phyloP scores from a whole-genome alignment of 2,797 vertebrate species.

The Vespertilio murinus region DNA sequence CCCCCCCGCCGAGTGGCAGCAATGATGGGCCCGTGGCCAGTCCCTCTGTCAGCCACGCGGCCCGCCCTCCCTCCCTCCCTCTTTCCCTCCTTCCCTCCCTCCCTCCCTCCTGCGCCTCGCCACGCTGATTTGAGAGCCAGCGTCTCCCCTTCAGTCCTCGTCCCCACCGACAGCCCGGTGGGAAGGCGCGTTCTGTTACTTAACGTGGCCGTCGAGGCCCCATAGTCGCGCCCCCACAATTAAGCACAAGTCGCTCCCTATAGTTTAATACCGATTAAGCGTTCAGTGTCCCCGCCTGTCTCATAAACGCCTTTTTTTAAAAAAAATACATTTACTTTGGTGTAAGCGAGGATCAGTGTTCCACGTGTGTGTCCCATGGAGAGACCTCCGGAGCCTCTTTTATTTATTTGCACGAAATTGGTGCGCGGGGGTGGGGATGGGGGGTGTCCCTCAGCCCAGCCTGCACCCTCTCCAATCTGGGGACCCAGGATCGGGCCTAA shows the following conservation, averaged over 20 bases:
- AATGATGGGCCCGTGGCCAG: slow-evolving; percentile 56
- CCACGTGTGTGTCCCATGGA: neutral
- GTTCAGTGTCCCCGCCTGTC: neutral
- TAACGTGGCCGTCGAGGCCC: neutral
- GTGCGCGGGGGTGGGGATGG: too few relatives aligned
- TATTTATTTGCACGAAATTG: too few relatives aligned
- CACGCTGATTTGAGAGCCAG: slow-evolving; percentile 54
- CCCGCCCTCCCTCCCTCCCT: slow-evolving; percentile 24
- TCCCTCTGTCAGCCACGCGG: slow-evolving; percentile 49
- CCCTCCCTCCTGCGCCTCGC: slow-evolving; percentile 16
- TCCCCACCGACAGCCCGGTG: slow-evolving; percentile 23
- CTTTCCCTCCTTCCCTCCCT: slow-evolving; percentile 38
- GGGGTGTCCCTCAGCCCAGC: too few relatives aligned
- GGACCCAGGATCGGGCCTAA: too few relatives aligned
- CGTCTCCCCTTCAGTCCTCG: neutral
- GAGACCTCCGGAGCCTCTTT: slow-evolving; percentile 22
- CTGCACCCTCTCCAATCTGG: too few relatives aligned
- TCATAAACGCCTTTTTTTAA: neutral
- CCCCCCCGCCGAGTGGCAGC: slow-evolving; percentile 1
- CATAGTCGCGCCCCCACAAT: neutral
- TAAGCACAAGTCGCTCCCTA: neutral
- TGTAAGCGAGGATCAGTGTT: neutral
- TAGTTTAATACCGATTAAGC: neutral
- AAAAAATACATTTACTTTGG: neutral
- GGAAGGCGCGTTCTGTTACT: slow-evolving; percentile 35